Conservation (phyloP, 2,888 invertebrate genomes). For the Polydesmus complanatus region DNA sequence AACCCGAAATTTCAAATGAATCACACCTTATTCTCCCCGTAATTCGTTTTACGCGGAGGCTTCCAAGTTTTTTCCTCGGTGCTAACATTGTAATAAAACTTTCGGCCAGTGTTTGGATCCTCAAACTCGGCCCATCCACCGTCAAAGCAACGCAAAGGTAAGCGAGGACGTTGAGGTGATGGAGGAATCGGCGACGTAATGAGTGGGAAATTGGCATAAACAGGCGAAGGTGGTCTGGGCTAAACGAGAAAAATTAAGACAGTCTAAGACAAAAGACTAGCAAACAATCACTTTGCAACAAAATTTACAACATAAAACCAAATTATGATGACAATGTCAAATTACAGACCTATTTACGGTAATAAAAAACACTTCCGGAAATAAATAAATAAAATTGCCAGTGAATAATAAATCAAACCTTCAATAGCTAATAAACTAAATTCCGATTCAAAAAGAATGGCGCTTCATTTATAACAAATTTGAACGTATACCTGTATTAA, state of each 20-base stretch:
- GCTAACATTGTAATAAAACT: conserved; percentile 30
- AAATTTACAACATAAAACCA: too few species aligned
- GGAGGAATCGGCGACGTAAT: conserved; percentile 16
- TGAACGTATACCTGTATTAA: too few species aligned
- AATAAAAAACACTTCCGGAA: too few species aligned
- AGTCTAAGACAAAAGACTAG: background rate
- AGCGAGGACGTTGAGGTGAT: conserved; percentile 14
- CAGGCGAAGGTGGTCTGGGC: conserved; percentile 13
- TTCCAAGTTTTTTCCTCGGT: conserved; percentile 33
- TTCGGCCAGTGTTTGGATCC: conserved; percentile 28
- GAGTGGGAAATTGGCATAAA: conserved; percentile 18
- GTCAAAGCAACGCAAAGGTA: conserved; percentile 20
- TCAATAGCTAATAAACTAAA: too few species aligned
- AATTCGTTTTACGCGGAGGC: conserved; percentile 27
- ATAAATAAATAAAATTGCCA: too few species aligned
- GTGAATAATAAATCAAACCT: too few species aligned
- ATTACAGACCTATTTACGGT: too few species aligned
- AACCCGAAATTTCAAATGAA: too few species aligned
- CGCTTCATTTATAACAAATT: too few species aligned
- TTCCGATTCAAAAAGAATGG: too few species aligned
- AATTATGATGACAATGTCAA: too few species aligned
- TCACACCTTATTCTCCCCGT: too few species aligned
- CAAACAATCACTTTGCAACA: background rate
- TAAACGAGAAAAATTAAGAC: conserved; percentile 5
- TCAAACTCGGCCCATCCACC: conserved; percentile 32